Percentiles rank a stretch among this genome's conserved stretches.
Evolutionary conservation across 2,888 invertebrate species (phyloP).

Genomic region (Xiphydria camelus): DNA sequence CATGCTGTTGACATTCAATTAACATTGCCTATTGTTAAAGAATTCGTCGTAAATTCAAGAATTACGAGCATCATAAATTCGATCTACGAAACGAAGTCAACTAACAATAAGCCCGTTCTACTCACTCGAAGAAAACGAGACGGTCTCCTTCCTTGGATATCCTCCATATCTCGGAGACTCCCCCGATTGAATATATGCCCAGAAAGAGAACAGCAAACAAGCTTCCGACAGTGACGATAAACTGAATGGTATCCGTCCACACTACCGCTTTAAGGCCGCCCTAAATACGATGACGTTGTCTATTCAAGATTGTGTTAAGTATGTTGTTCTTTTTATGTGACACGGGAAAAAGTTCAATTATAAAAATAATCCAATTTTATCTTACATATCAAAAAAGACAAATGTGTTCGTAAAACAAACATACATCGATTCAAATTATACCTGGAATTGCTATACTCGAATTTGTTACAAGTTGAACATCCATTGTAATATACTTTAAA

Average conservation of each 20-base stretch:
- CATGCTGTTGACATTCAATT: too few species aligned
- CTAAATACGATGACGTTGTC: too few species aligned
- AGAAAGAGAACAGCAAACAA: slow-evolving; percentile 62
- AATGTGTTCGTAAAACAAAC: too few species aligned
- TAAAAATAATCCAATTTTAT: slow-evolving; percentile 3
- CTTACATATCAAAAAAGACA: not conserved
- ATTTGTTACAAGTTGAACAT: too few species aligned
- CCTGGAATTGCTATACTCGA: too few species aligned
- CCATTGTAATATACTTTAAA: too few species aligned
- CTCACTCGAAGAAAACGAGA: slow-evolving; percentile 67
- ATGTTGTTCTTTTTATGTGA: too few species aligned
- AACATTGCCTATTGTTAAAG: too few species aligned
- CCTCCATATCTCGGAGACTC: slow-evolving; percentile 63
- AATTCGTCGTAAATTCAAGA: too few species aligned
- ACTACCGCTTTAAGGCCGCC: slow-evolving; percentile 69
- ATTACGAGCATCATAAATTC: not conserved
- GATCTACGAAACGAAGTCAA: too few species aligned
- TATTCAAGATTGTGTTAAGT: too few species aligned
- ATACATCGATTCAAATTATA: too few species aligned
- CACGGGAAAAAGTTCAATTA: slow-evolving; percentile 5
- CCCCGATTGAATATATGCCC: slow-evolving; percentile 63
- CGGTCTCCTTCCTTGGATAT: slow-evolving; percentile 63
- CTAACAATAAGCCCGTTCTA: slow-evolving; percentile 18
- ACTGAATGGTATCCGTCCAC: slow-evolving; percentile 66
- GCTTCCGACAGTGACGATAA: slow-evolving; percentile 63